A percentile compares a stretch with the other conserved stretches of the same genome.
Conservation (phyloP, 37 sponge, comb jelly and placozoan species). For the Tethya wilhelma region DNA sequence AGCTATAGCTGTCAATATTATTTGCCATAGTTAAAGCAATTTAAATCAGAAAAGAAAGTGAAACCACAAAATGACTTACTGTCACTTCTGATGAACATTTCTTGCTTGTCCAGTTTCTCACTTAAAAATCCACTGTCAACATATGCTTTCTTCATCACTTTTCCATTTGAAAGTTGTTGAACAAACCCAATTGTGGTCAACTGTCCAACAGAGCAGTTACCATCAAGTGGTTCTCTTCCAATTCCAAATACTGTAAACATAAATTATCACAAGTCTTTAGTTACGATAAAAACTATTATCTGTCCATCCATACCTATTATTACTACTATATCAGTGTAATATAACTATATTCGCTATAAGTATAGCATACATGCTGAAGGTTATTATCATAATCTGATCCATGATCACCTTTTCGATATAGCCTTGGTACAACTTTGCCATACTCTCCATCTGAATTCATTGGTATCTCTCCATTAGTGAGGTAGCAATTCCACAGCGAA, state of each 20-base stretch:
- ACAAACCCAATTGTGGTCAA: constrained; percentile 52
- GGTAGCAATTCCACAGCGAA: constrained; percentile 38
- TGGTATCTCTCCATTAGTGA: constrained; percentile 33
- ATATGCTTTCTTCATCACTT: constrained; percentile 15
- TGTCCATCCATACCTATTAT: no score
- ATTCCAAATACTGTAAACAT: constrained; percentile 9
- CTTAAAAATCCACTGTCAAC: constrained; percentile 39
- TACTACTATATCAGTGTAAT: no score
- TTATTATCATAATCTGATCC: background rate
- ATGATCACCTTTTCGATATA: constrained; percentile 33
- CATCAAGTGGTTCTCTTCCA: constrained; percentile 12
- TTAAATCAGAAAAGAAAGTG: no score
- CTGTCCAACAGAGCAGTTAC: constrained; percentile 51
- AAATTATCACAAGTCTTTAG: background rate
- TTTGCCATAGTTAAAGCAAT: no score
- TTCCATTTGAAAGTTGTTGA: constrained; percentile 42
- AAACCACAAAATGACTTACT: background rate
- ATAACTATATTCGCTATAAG: background rate
- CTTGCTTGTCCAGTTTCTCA: background rate
- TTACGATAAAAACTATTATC: background rate
- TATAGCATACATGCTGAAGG: background rate
- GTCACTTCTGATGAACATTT: constrained; percentile 49
- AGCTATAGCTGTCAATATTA: no score
- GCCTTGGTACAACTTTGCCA: constrained; percentile 24
- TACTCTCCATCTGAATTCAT: constrained; percentile 26